These are phyloP conservation scores for Sterrhoptilus dennistouni DNA, from an alignment of 2,113 vertebrate species.

Conservation along the genomic window DNA sequence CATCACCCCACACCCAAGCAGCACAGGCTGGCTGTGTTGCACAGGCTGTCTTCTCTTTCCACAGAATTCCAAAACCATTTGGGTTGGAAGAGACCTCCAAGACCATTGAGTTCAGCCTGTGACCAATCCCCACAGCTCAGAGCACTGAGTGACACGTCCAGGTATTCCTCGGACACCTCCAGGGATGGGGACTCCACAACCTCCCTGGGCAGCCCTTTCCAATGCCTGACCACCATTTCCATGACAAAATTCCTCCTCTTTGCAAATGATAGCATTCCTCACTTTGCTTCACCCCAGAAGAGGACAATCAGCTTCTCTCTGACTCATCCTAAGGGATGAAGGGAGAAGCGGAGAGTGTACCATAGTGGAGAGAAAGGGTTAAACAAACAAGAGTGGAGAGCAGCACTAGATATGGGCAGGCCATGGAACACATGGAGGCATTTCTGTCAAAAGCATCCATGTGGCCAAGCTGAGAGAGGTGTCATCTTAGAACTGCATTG, in stretches of 20 bases:
- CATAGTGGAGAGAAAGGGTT: background rate
- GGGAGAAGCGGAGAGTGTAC: background rate
- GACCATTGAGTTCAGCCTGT: background rate
- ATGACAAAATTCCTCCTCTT: background rate
- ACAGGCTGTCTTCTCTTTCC: background rate
- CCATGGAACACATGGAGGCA: rapidly evolving
- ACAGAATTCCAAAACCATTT: background rate
- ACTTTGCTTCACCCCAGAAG: background rate
- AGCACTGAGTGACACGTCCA: background rate
- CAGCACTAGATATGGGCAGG: background rate
- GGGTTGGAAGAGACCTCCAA: background rate
- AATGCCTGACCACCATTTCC: background rate
- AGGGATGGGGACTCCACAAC: background rate
- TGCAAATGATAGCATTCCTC: rapidly evolving
- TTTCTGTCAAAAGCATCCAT: background rate
- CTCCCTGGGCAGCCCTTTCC: background rate
- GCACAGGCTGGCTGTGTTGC: background rate
- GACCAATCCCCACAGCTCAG: background rate
- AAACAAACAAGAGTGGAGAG: too few relatives aligned
- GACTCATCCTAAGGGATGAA: background rate
- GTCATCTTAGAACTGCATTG: rapidly evolving
- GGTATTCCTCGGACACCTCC: background rate
- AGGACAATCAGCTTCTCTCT: background rate
- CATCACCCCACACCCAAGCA: background rate
- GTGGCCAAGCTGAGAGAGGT: background rate